These are phyloP conservation scores for Samia ricini DNA, from an alignment of 1,140 invertebrate species.

Conservation along the genomic window DNA sequence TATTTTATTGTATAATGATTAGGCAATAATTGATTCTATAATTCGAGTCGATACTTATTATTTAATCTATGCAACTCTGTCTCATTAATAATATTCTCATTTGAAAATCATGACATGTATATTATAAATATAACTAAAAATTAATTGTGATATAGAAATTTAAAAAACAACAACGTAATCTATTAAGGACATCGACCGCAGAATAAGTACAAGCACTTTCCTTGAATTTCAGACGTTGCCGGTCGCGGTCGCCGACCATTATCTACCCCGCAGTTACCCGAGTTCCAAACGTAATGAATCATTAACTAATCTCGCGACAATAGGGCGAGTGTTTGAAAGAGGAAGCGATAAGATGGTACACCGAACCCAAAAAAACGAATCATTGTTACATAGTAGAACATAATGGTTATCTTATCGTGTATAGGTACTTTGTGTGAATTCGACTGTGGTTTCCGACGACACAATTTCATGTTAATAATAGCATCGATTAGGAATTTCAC, in stretches of 20 bases:
- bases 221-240: conserved; percentile 5
- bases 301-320: conserved; percentile 50
- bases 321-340: conserved; percentile 36
- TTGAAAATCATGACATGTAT: background rate
- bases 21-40: too few relatives aligned
- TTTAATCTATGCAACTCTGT: too few relatives aligned
- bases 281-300: conserved; percentile 50
- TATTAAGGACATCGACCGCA: background rate
- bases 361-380: conserved; percentile 47
- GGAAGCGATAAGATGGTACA: conserved; percentile 52
- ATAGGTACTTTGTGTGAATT: conserved; percentile 20
- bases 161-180: background rate
- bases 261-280: conserved; percentile 26
- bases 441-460: conserved; percentile 19
- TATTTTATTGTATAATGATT: too few relatives aligned
- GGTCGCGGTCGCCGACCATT: conserved; percentile 25
- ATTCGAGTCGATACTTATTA: too few relatives aligned
- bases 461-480: background rate
- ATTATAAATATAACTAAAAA: background rate
- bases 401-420: conserved; percentile 42
- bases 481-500: background rate
- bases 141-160: background rate
- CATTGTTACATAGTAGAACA: conserved; percentile 39
- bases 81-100: too few relatives aligned
- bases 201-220: background rate